Evolutionary conservation across 2,113 vertebrate genomes (phyloP).

Genomic region (Mugil cephalus): DNA sequence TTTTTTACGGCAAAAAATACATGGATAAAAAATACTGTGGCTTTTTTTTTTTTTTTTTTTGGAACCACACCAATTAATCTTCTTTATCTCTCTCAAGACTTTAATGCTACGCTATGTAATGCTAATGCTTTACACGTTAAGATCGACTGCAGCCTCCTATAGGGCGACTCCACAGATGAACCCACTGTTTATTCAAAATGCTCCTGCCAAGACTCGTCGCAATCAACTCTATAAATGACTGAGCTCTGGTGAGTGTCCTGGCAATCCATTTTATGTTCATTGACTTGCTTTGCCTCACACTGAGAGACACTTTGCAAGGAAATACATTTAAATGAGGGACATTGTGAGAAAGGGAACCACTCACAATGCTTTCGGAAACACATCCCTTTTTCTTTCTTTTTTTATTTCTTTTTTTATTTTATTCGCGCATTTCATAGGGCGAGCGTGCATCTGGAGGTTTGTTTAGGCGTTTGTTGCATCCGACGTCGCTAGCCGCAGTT

Average conservation of each 20-base stretch:
- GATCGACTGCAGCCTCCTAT: too few relatives aligned
- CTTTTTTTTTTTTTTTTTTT: too few relatives aligned
- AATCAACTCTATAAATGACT: slow-evolving; percentile 1
- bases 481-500: slow-evolving; percentile 52
- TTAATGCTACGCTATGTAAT: too few relatives aligned
- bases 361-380: slow-evolving; percentile 1
- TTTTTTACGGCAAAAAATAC: too few relatives aligned
- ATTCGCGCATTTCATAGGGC: slow-evolving; percentile 18
- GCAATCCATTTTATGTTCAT: slow-evolving; percentile 1
- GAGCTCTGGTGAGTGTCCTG: not conserved
- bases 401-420: too few relatives aligned
- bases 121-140: too few relatives aligned
- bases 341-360: not conserved
- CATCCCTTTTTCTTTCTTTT: too few relatives aligned
- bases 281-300: slow-evolving; percentile 1
- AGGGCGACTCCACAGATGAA: too few relatives aligned
- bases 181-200: too few relatives aligned
- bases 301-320: not conserved
- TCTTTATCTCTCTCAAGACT: too few relatives aligned
- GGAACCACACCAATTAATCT: too few relatives aligned
- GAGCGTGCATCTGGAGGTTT: slow-evolving; percentile 59
- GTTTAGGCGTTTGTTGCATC: slow-evolving; percentile 67
- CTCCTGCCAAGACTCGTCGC: not conserved
- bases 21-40: too few relatives aligned
- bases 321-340: slow-evolving; percentile 11